phyloP scores from a whole-genome alignment of 2,113 vertebrate genomes.

The Cynocephalus volans region DNA sequence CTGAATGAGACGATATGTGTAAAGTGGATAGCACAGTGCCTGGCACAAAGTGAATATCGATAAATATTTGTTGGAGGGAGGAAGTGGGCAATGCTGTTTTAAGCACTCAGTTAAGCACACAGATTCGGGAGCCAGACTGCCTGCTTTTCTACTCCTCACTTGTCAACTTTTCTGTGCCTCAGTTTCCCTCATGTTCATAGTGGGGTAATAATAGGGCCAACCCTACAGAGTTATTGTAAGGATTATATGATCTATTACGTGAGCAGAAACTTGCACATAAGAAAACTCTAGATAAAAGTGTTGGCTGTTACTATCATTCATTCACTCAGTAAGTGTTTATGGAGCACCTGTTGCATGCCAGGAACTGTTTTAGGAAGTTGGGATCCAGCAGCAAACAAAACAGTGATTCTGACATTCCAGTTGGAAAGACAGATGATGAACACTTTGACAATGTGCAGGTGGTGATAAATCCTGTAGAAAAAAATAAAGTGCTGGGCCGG shows the following conservation, averaged over 20 bases:
- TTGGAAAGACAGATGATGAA: background rate
- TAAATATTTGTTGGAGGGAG: background rate
- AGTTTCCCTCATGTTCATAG: background rate
- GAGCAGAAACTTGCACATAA: background rate
- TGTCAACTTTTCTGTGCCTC: background rate
- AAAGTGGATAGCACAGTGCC: rapidly evolving
- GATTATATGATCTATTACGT: background rate
- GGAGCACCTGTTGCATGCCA: background rate
- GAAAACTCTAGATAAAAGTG: background rate
- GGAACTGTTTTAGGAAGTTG: background rate
- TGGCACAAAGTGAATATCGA: background rate
- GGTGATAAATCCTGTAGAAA: background rate
- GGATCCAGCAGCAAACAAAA: background rate
- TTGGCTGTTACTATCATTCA: background rate
- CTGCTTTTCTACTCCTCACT: background rate
- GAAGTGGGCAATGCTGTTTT: background rate
- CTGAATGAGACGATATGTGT: rapidly evolving
- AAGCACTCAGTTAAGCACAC: background rate
- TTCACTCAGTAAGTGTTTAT: background rate
- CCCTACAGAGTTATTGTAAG: background rate
- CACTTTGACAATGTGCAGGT: background rate
- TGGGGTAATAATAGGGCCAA: background rate
- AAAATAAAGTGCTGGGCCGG: background rate
- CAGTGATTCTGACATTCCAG: background rate
- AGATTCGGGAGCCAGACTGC: background rate